These are phyloP conservation scores for Liasis olivaceus DNA, from an alignment of 2,797 vertebrate species.

Conservation along the genomic window DNA sequence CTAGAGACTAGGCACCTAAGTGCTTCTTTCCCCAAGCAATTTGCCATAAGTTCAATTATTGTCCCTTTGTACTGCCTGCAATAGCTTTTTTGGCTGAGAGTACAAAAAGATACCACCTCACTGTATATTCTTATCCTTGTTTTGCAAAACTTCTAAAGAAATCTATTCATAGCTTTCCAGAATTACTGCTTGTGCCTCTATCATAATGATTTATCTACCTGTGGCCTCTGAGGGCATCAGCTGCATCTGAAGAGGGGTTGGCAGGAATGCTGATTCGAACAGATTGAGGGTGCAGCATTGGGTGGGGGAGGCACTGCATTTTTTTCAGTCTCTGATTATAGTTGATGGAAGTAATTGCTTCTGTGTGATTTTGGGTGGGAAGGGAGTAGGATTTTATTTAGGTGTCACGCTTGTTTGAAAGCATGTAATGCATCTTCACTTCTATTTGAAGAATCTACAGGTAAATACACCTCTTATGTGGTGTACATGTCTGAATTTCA, in stretches of 20 bases:
- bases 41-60: neutral
- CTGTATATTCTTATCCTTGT: no score
- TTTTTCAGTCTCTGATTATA: neutral
- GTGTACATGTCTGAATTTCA: neutral
- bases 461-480: neutral
- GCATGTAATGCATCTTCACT: neutral
- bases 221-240: no score
- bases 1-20: neutral
- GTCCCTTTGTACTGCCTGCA: neutral
- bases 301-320: neutral
- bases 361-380: neutral
- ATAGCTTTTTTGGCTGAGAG: neutral
- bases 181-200: neutral
- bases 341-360: neutral
- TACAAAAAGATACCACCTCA: no score
- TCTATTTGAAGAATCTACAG: neutral
- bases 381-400: neutral
- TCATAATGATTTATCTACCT: neutral
- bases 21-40: neutral
- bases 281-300: no score
- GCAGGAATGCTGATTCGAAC: neutral
- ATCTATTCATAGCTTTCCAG: neutral
- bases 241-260: neutral
- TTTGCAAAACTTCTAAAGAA: neutral
- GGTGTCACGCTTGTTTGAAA: neutral